phyloP scores from a whole-genome alignment of 2,888 invertebrate genomes.

The Cheilosia vulpina region DNA sequence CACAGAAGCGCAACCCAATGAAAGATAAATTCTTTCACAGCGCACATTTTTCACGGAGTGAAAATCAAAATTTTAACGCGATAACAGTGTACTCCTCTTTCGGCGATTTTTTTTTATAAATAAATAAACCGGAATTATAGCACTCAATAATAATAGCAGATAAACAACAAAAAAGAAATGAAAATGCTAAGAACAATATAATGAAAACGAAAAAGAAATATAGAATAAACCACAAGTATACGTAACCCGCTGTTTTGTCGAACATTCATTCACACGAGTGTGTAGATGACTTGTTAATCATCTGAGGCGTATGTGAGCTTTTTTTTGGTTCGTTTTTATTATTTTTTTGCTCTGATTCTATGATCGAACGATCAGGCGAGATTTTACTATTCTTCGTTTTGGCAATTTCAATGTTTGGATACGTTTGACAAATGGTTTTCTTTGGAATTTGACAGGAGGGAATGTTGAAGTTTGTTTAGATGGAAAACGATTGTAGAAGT shows the following conservation, averaged over 20 bases:
- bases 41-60: constrained; percentile 9
- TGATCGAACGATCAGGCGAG: constrained; percentile 7
- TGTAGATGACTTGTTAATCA: constrained; percentile 42
- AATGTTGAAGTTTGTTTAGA: neutral
- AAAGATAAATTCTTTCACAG: constrained; percentile 12
- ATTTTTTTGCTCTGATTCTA: neutral
- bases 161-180: constrained; percentile 6
- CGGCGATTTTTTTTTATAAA: constrained; percentile 5
- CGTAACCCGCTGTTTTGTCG: constrained; percentile 37
- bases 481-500: neutral
- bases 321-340: constrained; percentile 9
- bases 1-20: neutral
- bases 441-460: constrained; percentile 9
- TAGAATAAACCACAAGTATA: constrained; percentile 58
- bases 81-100: constrained; percentile 33
- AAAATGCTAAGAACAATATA: constrained; percentile 11
- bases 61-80: constrained; percentile 15
- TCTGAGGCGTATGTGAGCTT: constrained; percentile 62
- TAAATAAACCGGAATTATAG: constrained; percentile 52
- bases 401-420: neutral
- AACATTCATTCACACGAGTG: neutral
- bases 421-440: constrained; percentile 33
- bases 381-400: neutral
- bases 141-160: constrained; percentile 12
- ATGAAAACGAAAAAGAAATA: no score